Evolutionary conservation across 1,140 invertebrate species (phyloP).

Genomic region (Sarcophaga bullata): DNA sequence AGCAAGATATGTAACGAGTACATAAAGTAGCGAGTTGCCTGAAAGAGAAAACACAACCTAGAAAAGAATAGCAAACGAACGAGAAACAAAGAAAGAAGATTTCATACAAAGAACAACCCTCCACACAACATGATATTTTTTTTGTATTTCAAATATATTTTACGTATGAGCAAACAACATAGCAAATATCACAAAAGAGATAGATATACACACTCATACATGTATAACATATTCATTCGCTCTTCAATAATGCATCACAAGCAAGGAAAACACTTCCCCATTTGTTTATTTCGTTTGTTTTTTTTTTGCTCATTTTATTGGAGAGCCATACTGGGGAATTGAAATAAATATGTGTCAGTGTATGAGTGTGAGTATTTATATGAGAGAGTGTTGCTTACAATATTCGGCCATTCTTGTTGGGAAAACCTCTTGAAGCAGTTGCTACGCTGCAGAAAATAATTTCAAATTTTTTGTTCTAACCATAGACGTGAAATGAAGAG

Average conservation of each 20-base stretch:
- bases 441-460: background rate
- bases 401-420: slow-evolving; percentile 5
- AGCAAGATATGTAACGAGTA: background rate
- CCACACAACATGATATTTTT: background rate
- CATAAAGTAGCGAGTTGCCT: background rate
- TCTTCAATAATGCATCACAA: background rate
- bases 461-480: background rate
- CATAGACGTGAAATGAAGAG: background rate
- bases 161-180: too few relatives aligned
- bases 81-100: background rate
- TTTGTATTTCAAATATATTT: background rate
- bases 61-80: background rate
- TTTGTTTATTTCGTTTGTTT: background rate
- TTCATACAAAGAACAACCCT: background rate
- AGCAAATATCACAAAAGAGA: background rate
- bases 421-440: slow-evolving; percentile 5
- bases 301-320: background rate
- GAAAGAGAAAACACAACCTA: background rate
- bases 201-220: background rate
- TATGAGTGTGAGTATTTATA: background rate
- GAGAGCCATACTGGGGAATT: background rate
- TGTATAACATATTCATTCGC: background rate
- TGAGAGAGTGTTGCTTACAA: background rate
- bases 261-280: background rate
- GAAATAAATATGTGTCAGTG: background rate